Evolutionary conservation across 2,113 vertebrate species (phyloP).

Genomic region (Pygoscelis adeliae): DNA sequence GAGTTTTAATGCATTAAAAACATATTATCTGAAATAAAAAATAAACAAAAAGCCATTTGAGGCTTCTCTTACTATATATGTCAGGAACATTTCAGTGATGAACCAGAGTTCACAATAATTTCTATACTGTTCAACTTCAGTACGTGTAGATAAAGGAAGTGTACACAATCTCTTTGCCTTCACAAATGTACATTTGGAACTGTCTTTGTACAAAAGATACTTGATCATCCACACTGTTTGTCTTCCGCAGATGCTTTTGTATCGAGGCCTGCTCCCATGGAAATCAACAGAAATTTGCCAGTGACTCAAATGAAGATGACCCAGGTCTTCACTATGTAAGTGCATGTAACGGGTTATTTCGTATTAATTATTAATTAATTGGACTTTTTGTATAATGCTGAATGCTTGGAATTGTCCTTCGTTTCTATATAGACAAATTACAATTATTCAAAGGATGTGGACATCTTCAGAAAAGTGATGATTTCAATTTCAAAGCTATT

Average conservation of each 20-base stretch:
- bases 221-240: background rate
- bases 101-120: background rate
- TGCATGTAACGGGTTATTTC: background rate
- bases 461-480: background rate
- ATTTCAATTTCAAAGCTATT: background rate
- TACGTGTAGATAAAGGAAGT: background rate
- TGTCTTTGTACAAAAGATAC: background rate
- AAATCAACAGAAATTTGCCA: background rate
- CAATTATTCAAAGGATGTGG: background rate
- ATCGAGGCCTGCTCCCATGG: background rate
- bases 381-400: background rate
- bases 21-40: background rate
- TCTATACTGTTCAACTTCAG: background rate
- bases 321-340: background rate
- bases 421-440: background rate
- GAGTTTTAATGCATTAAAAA: background rate
- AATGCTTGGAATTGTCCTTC: background rate
- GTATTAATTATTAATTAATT: too few species aligned
- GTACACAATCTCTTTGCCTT: background rate
- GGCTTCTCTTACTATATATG: background rate
- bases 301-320: background rate
- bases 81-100: background rate
- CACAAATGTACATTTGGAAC: conserved; percentile 6
- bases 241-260: background rate
- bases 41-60: background rate